Base-by-base conservation (phyloP, 2,888 invertebrate genomes). In the Drosophila nr. perissopoda region DNA sequence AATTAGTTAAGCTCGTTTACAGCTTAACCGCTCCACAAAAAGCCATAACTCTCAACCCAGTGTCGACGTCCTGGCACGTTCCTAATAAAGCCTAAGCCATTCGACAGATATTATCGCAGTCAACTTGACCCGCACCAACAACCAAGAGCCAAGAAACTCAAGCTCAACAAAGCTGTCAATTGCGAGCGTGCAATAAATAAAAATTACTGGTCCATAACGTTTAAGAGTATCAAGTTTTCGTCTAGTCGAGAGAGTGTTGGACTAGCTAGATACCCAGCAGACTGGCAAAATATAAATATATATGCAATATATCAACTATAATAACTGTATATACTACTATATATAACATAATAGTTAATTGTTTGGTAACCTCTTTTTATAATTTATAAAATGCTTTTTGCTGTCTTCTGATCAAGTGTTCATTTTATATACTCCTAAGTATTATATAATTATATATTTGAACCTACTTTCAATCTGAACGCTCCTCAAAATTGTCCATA, bases 181-280 rank as follows among this genome's bases (percentile, higher is more conserved):
- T 82, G 83, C 54, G 73, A 73, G 71, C 67, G 78, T 54, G 86
- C 76, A 78, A 84, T 84, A 84, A 84, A 84, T 84, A 84, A 80
- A 88, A 84, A 80, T 88, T 88, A 78, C 86, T 82, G 69, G 66
- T 66, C 83, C 83, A 87, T 78, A 84, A 85, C 85, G 73, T 73
- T 59, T 13, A 57, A 74, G 64, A 66, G 58, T 65, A 36, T 7
- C 63, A 51, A 36, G 64, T n/a, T 64, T 25, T 16, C 33, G 27
- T 29, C 21, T 18, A 52, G 25, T 21, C 16, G 38, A 53, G 31
- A 56, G 29, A 53, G 11, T 36, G 54, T 4, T 31, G 11, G 31
- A 61, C 63, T 72, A 2, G 0, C 4, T 7, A 58, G 53, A 67
- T 63, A 63, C 52, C 42, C 71, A 52, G 31, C 29, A 56, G 11